phyloP scores from a whole-genome alignment of 2,888 invertebrate genomes.

The Oscheius sp. region DNA sequence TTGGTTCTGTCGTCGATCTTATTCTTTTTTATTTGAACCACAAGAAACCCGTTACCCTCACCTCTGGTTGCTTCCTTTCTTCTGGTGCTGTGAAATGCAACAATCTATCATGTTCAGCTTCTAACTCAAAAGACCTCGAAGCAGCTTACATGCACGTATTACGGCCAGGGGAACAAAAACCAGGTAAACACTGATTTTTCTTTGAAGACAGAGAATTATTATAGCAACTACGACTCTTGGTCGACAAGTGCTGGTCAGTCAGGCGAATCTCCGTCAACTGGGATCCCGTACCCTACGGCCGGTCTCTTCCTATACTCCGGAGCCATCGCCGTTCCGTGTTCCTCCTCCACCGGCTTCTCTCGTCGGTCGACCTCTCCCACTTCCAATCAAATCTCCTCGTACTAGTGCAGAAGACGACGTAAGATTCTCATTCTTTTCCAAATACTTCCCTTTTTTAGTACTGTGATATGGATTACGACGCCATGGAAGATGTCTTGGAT shows the following conservation, averaged over 20 bases:
- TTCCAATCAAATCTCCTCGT: constrained; percentile 26
- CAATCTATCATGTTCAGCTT: not conserved
- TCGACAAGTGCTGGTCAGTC: constrained; percentile 30
- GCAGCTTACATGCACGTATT: constrained; percentile 38
- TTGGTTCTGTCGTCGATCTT: constrained; percentile 20
- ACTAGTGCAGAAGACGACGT: constrained; percentile 30
- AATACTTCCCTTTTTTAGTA: constrained; percentile 19
- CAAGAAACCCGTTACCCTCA: constrained; percentile 27
- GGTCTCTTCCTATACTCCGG: constrained; percentile 17
- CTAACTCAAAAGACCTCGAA: constrained; percentile 29
- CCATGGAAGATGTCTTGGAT: constrained; percentile 38
- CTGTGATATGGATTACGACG: constrained; percentile 41
- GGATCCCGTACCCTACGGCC: constrained; percentile 25
- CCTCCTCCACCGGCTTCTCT: constrained; percentile 34
- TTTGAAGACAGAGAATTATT: not conserved
- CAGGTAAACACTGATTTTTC: not conserved
- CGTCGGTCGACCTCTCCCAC: constrained; percentile 28
- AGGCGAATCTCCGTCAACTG: constrained; percentile 26
- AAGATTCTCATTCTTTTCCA: not conserved
- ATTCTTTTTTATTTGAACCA: constrained; percentile 34
- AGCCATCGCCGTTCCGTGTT: not conserved
- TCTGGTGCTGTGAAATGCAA: not conserved
- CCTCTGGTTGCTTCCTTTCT: constrained; percentile 19
- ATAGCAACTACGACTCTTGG: constrained; percentile 2
- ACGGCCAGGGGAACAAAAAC: constrained; percentile 28